A percentile compares a stretch with the other conserved stretches of the same genome.
phyloP scores from a whole-genome alignment of 2,113 vertebrate species.

The Platichthys flesus region DNA sequence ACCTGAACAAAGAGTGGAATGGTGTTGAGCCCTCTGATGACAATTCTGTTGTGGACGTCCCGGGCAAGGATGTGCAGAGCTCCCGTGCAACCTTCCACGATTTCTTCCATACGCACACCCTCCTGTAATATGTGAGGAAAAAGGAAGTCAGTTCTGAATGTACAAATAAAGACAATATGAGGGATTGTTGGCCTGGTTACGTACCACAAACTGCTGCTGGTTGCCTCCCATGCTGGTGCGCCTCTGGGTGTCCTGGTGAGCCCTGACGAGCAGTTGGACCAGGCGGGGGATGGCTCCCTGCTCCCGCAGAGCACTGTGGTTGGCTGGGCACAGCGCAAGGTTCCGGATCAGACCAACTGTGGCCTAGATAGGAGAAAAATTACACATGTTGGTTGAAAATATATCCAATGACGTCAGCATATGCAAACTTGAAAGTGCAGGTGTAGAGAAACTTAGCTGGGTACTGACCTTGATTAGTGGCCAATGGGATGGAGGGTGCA shows the following conservation, averaged over 20 bases:
- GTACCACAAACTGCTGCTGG: constrained; percentile 97
- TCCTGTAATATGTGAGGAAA: constrained; percentile 79
- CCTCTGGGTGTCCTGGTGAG: constrained; percentile 97
- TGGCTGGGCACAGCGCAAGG: constrained; percentile 95
- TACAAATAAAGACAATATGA: background rate
- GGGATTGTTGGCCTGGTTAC: constrained; percentile 40
- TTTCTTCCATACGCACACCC: constrained; percentile 98
- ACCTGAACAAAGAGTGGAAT: constrained; percentile 99
- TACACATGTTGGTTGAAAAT: background rate
- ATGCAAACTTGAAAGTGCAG: background rate
- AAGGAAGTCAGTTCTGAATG: background rate
- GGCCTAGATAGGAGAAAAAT: constrained; percentile 80
- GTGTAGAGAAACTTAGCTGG: background rate
- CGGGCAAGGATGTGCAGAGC: constrained; percentile 97
- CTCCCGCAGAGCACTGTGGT: constrained; percentile 95
- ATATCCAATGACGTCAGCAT: background rate
- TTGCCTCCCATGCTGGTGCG: constrained; percentile 98
- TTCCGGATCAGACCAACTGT: constrained; percentile 98
- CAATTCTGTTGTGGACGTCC: constrained; percentile 97
- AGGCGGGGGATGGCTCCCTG: constrained; percentile 96
- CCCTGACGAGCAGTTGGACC: constrained; percentile 95
- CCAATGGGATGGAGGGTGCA: constrained; percentile 98
- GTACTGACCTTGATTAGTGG: constrained; percentile 93
- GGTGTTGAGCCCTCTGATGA: constrained; percentile 98
- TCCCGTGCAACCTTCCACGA: constrained; percentile 97